phyloP scores from a whole-genome alignment of 2,113 vertebrate genomes.

The Petrocephalus zakoni region DNA sequence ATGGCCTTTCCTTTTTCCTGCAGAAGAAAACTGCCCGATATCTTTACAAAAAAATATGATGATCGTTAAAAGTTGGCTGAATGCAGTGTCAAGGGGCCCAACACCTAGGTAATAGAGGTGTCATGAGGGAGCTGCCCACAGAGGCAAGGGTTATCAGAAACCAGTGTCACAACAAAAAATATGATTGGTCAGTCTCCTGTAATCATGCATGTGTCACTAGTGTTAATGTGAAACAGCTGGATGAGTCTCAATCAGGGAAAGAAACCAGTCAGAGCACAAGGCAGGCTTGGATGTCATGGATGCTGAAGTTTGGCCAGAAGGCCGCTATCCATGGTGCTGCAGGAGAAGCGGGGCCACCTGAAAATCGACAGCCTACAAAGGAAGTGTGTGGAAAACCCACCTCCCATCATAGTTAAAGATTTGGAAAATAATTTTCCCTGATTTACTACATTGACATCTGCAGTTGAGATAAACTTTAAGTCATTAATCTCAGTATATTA shows the following conservation, averaged over 20 bases:
- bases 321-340: not conserved
- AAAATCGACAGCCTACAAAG: not conserved
- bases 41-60: not conserved
- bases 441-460: not conserved
- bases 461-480: not conserved
- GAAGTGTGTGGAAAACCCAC: not conserved
- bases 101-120: not conserved
- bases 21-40: not conserved
- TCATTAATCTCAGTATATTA: conserved; percentile 3
- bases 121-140: not conserved
- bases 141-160: not conserved
- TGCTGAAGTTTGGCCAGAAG: not conserved
- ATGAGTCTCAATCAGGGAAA: no score
- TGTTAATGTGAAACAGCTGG: no score
- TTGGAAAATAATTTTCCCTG: not conserved
- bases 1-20: not conserved
- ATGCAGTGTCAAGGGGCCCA: not conserved
- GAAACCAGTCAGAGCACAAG: no score
- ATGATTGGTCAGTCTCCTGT: not conserved
- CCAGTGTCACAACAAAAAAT: not conserved
- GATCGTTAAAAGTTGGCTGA: not conserved
- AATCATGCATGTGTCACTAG: no score
- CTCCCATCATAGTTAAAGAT: not conserved
- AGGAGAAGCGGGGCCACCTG: not conserved
- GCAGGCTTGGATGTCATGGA: not conserved